A percentile compares a stretch with the other conserved stretches of the same genome.
Evolutionary conservation across 2,797 vertebrate genomes (phyloP).

Genomic region (Siniperca obscura): DNA sequence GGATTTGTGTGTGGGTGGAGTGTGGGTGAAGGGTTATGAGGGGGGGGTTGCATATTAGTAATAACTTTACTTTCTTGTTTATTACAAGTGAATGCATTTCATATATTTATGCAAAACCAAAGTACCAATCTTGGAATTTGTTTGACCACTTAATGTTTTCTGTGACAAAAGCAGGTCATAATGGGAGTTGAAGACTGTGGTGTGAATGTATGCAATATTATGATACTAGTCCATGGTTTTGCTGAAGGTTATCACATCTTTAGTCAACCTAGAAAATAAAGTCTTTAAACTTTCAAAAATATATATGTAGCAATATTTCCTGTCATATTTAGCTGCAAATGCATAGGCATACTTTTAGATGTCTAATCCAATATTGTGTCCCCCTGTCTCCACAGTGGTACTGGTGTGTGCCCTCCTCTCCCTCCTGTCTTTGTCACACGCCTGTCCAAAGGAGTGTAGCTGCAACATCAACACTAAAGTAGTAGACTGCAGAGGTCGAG

Average conservation of each 20-base stretch:
- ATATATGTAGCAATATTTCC: background rate
- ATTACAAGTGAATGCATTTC: background rate
- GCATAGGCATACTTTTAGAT: background rate
- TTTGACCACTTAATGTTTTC: background rate
- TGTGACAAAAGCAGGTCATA: background rate
- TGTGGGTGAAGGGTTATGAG: constrained; percentile 76
- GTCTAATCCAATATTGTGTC: constrained; percentile 23
- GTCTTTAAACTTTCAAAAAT: background rate
- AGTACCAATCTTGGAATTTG: background rate
- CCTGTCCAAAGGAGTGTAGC: constrained; percentile 91
- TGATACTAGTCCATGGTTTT: background rate
- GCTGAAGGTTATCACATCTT: background rate
- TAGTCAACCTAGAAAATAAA: background rate
- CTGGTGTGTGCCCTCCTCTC: constrained; percentile 79
- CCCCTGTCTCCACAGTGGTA: constrained; percentile 79
- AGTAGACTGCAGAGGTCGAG: constrained; percentile 91
- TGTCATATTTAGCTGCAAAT: constrained; percentile 7
- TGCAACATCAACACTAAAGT: constrained; percentile 88
- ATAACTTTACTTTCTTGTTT: constrained; percentile 57
- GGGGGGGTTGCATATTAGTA: constrained; percentile 51
- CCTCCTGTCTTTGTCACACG: constrained; percentile 67
- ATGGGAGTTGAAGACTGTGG: background rate
- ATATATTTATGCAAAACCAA: background rate
- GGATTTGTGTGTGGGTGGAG: constrained; percentile 74
- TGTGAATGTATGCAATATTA: constrained; percentile 10